Conservation (phyloP, 2,797 vertebrate genomes). For the Ctenopoma multispine region DNA sequence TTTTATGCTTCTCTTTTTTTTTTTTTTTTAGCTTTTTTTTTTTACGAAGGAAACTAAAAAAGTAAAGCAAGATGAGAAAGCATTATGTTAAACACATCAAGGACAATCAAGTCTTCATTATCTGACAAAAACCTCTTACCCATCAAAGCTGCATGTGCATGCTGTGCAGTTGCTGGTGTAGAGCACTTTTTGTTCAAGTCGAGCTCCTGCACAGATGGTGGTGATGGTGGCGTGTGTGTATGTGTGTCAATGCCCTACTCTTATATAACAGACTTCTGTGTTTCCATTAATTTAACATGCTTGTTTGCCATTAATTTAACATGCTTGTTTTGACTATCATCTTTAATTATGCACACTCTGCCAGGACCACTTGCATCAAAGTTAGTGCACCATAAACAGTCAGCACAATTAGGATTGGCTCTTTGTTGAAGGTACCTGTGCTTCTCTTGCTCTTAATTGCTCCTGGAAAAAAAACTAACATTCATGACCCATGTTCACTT, state of each 20-base stretch:
- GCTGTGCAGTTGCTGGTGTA: neutral
- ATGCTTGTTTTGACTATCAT: slow-evolving; percentile 39
- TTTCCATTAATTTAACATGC: slow-evolving; percentile 41
- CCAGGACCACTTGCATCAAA: slow-evolving; percentile 41
- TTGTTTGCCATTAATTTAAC: slow-evolving; percentile 44
- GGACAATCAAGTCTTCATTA: neutral
- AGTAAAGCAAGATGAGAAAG: neutral
- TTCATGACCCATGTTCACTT: too few species aligned
- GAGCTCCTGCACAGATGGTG: slow-evolving; percentile 27
- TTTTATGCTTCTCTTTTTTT: neutral
- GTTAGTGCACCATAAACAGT: slow-evolving; percentile 22
- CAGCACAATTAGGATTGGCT: neutral
- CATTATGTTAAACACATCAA: neutral
- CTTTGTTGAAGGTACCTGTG: neutral
- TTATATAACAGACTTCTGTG: slow-evolving; percentile 26
- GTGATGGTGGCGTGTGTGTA: neutral
- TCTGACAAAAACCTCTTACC: slow-evolving; percentile 2
- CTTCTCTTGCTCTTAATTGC: too few species aligned
- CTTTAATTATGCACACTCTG: slow-evolving; percentile 50
- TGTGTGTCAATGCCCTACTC: neutral
- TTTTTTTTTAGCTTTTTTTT: neutral
- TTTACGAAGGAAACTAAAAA: neutral
- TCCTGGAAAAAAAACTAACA: too few species aligned
- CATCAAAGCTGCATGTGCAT: slow-evolving; percentile 29
- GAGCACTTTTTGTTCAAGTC: neutral